These are phyloP conservation scores for Abrostola tripartita DNA, from an alignment of 2,888 invertebrate species.

Conservation along the genomic window DNA sequence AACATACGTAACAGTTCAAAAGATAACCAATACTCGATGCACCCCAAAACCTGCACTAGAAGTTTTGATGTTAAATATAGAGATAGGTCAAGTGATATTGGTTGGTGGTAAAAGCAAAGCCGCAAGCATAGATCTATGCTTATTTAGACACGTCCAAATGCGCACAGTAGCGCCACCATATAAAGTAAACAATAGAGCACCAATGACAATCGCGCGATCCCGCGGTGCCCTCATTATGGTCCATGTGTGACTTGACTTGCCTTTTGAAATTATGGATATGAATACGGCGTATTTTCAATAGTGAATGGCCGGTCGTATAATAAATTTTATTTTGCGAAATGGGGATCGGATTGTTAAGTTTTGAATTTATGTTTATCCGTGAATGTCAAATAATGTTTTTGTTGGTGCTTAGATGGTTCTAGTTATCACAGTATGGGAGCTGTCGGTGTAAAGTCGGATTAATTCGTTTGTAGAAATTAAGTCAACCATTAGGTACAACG, in stretches of 20 bases:
- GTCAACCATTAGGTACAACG: too few relatives aligned
- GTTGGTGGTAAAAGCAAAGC: slow-evolving; percentile 76
- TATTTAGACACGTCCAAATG: slow-evolving; percentile 85
- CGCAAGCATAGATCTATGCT: slow-evolving; percentile 85
- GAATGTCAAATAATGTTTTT: slow-evolving; percentile 45
- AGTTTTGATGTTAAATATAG: slow-evolving; percentile 31
- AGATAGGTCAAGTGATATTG: slow-evolving; percentile 62
- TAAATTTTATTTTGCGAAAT: slow-evolving; percentile 58
- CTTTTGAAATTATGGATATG: slow-evolving; percentile 62
- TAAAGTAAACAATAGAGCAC: slow-evolving; percentile 86
- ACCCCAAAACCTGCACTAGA: slow-evolving; percentile 42
- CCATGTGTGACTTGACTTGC: slow-evolving; percentile 73
- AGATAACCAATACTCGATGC: slow-evolving; percentile 66
- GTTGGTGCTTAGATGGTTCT: slow-evolving; percentile 28
- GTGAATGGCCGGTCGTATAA: slow-evolving; percentile 51
- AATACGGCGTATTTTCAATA: slow-evolving; percentile 61
- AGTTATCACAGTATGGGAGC: slow-evolving; percentile 28
- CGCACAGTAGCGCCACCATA: slow-evolving; percentile 83
- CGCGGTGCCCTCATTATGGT: slow-evolving; percentile 78
- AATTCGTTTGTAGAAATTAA: neutral
- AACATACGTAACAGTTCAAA: slow-evolving; percentile 83
- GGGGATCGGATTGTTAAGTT: slow-evolving; percentile 51
- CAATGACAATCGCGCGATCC: slow-evolving; percentile 81
- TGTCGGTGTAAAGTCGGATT: slow-evolving; percentile 4
- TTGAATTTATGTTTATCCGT: slow-evolving; percentile 48